Base-by-base conservation (phyloP, 2,888 invertebrate species). In the Calliopum simillimum region DNA sequence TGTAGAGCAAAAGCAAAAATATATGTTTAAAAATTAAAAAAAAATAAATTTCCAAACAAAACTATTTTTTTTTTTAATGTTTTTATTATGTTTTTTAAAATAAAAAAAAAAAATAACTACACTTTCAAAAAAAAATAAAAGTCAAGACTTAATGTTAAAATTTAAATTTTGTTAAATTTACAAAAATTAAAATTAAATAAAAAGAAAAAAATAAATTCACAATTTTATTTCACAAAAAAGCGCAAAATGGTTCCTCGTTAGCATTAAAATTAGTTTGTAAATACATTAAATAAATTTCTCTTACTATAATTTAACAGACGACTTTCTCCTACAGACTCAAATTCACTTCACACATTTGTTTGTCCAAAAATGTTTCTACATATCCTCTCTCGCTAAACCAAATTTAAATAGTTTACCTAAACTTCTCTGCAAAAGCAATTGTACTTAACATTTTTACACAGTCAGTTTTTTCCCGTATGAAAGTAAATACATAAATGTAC, bases 161-260 rank as follows among this genome's bases (percentile, higher is more conserved):
- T 62, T 58, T 69, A 75, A 75, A 71, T 67, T 64, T 69, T 41
- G 13, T 51, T 13, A 72, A 80, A 79, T 77, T 75, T 64, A 33
- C 55, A 68, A 69, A 63, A 59, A 68, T 62, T 21, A 63, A 33
- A 69, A 65, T 56, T 44, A 44, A 64, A 70, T 56, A 69, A n/a
- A 47, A 64, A 51, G 11, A 67, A 70, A 58, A 59, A 72, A 65
- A 59, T 59, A 70, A 59, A 25, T 62, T 41, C 41, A 51, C 25
- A 51, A 43, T 49, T 49, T 13, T 33, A 71, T 68, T 55, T 49
- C 68, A 69, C 21, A 71, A 74, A 72, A 73, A 76, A 72, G 82
- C 71, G 71, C 56, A 73, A 74, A 73, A 74, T 76, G 72, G 83
- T 82, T 82, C 83, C 82, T 82, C 82, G 79, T 80, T 82, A 82